Percentiles rank a stretch among this genome's conserved stretches.
Evolutionary conservation across 2,888 invertebrate genomes (phyloP).

Genomic region (Chymomyza caudatula): DNA sequence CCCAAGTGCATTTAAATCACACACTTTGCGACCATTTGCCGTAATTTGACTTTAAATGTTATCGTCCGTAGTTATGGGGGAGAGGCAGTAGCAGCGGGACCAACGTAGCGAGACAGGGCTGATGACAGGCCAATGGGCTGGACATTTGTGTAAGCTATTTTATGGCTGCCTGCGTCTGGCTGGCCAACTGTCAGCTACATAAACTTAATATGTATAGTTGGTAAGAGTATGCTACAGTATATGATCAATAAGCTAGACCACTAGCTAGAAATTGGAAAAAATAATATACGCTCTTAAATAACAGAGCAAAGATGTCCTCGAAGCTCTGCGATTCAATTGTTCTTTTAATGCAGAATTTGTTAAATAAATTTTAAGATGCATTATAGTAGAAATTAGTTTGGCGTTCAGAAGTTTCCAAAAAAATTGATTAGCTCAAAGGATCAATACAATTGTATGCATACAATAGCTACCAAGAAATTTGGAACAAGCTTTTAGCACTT

Average conservation of each 20-base stretch:
- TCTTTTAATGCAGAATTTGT: too few relatives aligned
- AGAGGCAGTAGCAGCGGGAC: not conserved
- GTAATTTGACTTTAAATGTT: slow-evolving; percentile 75
- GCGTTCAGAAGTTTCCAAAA: too few relatives aligned
- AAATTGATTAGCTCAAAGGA: too few relatives aligned
- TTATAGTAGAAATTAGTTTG: too few relatives aligned
- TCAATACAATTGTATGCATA: too few relatives aligned
- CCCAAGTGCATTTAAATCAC: slow-evolving; percentile 75
- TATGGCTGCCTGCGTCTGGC: slow-evolving; percentile 56
- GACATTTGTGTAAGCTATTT: slow-evolving; percentile 42
- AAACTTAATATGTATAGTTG: not conserved
- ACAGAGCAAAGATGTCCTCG: too few relatives aligned
- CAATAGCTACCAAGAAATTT: too few relatives aligned
- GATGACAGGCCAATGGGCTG: not conserved
- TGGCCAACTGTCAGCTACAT: slow-evolving; percentile 41
- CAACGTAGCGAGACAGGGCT: not conserved
- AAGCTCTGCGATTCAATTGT: too few relatives aligned
- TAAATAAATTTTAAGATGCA: too few relatives aligned
- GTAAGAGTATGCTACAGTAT: not conserved
- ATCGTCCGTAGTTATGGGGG: slow-evolving; percentile 39
- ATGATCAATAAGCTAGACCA: not conserved
- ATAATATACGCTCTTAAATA: too few relatives aligned
- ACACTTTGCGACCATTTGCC: slow-evolving; percentile 74
- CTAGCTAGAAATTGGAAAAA: slow-evolving; percentile 8
- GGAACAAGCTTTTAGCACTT: slow-evolving; percentile 4